Conservation (phyloP, 2,888 invertebrate species). For the Tipula unca region DNA sequence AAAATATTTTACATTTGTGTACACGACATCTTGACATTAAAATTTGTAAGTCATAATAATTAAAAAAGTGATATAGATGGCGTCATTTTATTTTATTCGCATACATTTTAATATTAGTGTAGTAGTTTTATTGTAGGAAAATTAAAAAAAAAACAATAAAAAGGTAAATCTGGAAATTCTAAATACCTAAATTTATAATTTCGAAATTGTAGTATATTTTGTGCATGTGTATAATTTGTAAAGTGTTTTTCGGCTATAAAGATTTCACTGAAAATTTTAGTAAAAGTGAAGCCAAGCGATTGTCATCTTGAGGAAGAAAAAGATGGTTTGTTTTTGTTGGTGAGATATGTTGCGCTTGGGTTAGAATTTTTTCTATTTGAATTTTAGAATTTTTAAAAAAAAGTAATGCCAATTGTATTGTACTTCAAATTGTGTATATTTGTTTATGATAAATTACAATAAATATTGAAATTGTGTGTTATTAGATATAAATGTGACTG, state of each 20-base stretch:
- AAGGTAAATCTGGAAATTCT: not conserved
- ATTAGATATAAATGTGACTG: not conserved
- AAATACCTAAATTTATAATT: not conserved
- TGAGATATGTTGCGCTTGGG: slow-evolving; percentile 9
- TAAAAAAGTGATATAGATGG: slow-evolving; percentile 17
- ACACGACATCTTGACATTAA: not conserved
- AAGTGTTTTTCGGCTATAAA: not conserved
- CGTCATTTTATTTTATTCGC: not conserved
- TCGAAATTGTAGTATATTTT: not conserved
- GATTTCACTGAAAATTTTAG: not conserved
- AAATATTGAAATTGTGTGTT: not conserved
- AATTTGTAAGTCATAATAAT: not conserved
- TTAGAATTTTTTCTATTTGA: not conserved
- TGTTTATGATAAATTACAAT: not conserved
- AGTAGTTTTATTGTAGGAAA: slow-evolving; percentile 1
- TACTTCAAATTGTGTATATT: not conserved
- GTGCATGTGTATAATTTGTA: not conserved
- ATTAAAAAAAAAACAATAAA: not conserved
- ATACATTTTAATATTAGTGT: not conserved
- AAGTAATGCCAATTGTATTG: not conserved
- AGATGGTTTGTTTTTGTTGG: not conserved
- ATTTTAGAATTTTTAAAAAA: not conserved
- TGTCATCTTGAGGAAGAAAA: not conserved
- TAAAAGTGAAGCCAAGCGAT: slow-evolving; percentile 18
- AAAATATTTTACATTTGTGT: not conserved